Evolutionary conservation across 2,113 vertebrate species (phyloP).

Genomic region (Equus quagga): DNA sequence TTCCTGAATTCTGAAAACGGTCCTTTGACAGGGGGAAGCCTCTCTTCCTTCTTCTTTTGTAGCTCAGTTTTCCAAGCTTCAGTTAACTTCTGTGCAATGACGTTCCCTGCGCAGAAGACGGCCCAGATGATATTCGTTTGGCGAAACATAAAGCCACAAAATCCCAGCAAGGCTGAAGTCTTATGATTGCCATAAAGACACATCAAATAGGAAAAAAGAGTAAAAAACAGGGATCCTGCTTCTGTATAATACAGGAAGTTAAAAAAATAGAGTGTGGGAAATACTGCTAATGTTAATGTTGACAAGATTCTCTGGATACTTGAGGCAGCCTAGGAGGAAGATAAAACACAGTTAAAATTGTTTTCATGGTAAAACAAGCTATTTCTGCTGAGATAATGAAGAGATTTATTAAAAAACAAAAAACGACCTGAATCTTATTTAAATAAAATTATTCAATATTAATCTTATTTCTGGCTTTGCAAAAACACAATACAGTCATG

Average conservation of each 20-base stretch:
- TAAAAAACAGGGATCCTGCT: slow-evolving; percentile 96
- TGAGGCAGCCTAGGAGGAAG: slow-evolving; percentile 86
- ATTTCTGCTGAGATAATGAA: background rate
- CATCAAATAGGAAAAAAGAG: slow-evolving; percentile 97
- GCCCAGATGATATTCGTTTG: slow-evolving; percentile 98
- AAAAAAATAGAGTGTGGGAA: slow-evolving; percentile 98
- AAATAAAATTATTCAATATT: slow-evolving; percentile 5
- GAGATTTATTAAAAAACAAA: background rate
- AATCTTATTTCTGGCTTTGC: background rate
- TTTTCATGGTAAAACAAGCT: slow-evolving; percentile 24
- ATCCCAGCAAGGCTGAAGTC: slow-evolving; percentile 93
- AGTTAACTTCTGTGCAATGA: slow-evolving; percentile 91
- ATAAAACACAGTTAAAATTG: slow-evolving; percentile 65
- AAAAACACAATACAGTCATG: background rate
- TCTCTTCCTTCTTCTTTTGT: slow-evolving; percentile 94
- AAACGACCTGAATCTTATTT: background rate
- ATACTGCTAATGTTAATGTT: slow-evolving; percentile 92
- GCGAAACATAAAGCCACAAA: slow-evolving; percentile 95
- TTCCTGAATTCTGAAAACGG: slow-evolving; percentile 86
- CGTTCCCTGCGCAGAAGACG: slow-evolving; percentile 93
- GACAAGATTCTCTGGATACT: slow-evolving; percentile 92
- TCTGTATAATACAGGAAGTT: slow-evolving; percentile 99
- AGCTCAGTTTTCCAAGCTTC: slow-evolving; percentile 93
- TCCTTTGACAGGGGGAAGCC: slow-evolving; percentile 83
- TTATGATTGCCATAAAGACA: slow-evolving; percentile 96